Conservation (phyloP, 1,140 invertebrate species). For the Cepaea nemoralis region DNA sequence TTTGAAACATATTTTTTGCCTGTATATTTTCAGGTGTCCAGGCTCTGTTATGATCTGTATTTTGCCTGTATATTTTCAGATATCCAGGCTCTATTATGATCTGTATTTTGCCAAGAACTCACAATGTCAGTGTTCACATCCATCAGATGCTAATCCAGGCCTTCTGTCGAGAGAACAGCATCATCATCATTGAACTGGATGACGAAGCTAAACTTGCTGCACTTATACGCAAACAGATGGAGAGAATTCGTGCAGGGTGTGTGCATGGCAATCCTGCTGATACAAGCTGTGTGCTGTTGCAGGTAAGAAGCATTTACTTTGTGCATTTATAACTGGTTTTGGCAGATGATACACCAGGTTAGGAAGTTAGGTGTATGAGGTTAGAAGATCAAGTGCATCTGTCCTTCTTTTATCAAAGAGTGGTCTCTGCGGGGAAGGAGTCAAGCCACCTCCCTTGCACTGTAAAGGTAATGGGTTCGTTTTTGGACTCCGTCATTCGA, state of each 20-base stretch:
- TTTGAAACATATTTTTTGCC: no score
- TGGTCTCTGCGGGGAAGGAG: no score
- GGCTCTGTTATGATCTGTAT: no score
- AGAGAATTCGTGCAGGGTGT: neutral
- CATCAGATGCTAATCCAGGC: slow-evolving; percentile 27
- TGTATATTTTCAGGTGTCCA: no score
- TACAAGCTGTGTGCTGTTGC: slow-evolving; percentile 21
- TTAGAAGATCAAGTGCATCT: no score
- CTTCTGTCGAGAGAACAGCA: slow-evolving; percentile 31
- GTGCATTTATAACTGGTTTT: neutral
- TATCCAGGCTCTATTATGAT: slow-evolving; percentile 12
- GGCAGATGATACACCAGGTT: neutral
- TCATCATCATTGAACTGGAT: neutral
- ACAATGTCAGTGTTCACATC: slow-evolving; percentile 23
- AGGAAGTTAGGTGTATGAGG: no score
- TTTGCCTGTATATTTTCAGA: slow-evolving; percentile 14
- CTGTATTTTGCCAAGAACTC: neutral
- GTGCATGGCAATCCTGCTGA: slow-evolving; percentile 16
- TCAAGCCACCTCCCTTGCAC: no score
- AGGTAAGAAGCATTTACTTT: slow-evolving; percentile 4
- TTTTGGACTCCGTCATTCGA: no score
- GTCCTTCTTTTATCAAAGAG: no score
- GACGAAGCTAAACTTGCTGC: neutral
- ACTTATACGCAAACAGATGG: neutral
- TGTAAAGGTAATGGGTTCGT: no score